Conservation (phyloP, 2,113 vertebrate species). For the Prionailurus bengalensis region DNA sequence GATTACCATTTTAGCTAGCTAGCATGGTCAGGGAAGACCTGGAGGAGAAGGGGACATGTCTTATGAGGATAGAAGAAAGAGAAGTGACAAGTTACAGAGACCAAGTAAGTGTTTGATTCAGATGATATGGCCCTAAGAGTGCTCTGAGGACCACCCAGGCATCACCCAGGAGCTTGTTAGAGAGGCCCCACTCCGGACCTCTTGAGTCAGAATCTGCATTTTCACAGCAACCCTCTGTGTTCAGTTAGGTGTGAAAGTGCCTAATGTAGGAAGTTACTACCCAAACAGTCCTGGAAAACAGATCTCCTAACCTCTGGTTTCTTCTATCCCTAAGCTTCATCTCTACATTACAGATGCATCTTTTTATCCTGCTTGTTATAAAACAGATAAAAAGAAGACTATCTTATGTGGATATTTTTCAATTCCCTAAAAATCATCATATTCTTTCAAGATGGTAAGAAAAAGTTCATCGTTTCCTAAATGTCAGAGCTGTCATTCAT, state of each 20-base stretch:
- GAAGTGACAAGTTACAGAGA: neutral
- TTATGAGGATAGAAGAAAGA: neutral
- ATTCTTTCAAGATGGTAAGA: neutral
- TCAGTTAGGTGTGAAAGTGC: neutral
- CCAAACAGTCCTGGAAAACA: neutral
- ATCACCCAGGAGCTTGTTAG: neutral
- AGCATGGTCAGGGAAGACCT: neutral
- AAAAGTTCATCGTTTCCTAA: neutral
- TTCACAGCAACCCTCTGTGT: accelerated
- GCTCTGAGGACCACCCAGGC: neutral
- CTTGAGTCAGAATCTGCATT: neutral
- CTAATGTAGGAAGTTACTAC: neutral
- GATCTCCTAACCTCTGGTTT: neutral
- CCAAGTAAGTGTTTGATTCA: neutral
- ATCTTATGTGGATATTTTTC: neutral
- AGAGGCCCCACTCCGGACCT: neutral
- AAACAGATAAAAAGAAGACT: neutral
- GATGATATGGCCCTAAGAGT: neutral
- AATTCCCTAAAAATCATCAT: neutral
- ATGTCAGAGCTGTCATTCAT: neutral
- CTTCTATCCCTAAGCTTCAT: neutral
- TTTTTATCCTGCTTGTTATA: neutral
- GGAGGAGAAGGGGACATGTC: neutral
- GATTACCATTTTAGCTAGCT: neutral
- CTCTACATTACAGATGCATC: neutral